phyloP scores from a whole-genome alignment of 2,113 vertebrate species.

The Acanthisitta chloris region DNA sequence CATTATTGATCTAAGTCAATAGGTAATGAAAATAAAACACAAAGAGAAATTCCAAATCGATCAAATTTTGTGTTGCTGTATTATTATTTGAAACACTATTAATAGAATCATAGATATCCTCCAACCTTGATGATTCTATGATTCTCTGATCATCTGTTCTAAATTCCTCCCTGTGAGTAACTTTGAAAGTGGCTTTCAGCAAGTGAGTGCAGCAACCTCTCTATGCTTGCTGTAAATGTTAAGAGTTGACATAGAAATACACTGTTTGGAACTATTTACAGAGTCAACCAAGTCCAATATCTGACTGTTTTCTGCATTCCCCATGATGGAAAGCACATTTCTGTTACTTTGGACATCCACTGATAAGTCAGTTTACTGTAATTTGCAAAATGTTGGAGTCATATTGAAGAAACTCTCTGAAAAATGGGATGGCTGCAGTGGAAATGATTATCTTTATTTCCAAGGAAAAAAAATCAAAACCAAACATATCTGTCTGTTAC shows the following conservation, averaged over 20 bases:
- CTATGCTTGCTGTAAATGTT: not conserved
- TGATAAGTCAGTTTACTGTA: not conserved
- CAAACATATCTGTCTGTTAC: not conserved
- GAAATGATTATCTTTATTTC: not conserved
- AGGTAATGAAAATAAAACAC: not conserved
- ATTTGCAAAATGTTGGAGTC: not conserved
- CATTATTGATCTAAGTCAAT: not conserved
- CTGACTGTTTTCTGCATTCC: not conserved
- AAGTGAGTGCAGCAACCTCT: not conserved
- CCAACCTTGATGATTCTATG: too few species aligned
- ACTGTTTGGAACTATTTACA: not conserved
- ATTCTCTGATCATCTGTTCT: not conserved
- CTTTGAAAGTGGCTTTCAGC: not conserved
- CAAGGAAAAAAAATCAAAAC: not conserved
- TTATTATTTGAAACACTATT: not conserved
- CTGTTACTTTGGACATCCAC: not conserved
- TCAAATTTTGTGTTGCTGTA: not conserved
- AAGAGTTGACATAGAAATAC: not conserved
- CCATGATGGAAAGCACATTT: not conserved
- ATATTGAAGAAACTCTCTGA: not conserved
- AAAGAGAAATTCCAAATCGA: not conserved
- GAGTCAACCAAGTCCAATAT: rapidly evolving
- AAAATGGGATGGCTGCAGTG: not conserved
- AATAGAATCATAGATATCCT: too few species aligned
- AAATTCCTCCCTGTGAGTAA: not conserved